These are phyloP conservation scores for Mohoua ochrocephala DNA, from an alignment of 2,113 vertebrate genomes.

Conservation along the genomic window DNA sequence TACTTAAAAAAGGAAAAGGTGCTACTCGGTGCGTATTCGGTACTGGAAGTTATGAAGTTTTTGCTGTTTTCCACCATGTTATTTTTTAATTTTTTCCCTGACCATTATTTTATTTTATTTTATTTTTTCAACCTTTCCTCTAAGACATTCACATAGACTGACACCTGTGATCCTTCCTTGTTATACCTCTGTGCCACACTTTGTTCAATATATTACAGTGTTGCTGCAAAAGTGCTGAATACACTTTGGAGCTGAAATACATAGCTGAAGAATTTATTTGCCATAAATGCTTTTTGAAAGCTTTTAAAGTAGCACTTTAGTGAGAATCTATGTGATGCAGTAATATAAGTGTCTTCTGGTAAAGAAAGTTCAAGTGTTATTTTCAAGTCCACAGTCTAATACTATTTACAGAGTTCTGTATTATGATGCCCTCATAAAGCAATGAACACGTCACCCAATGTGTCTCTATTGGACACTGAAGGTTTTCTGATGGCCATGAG, in stretches of 20 bases:
- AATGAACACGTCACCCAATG: accelerated
- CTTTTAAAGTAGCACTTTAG: background rate
- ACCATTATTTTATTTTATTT: background rate
- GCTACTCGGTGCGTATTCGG: accelerated
- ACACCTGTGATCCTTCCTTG: background rate
- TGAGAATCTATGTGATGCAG: background rate
- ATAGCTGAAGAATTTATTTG: background rate
- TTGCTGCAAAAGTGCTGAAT: background rate
- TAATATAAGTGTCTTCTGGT: background rate
- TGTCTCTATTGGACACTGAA: background rate
- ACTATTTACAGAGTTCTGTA: background rate
- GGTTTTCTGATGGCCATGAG: background rate
- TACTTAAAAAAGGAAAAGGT: background rate
- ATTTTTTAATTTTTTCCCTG: background rate
- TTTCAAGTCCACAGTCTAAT: background rate
- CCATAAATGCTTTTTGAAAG: background rate
- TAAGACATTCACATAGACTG: background rate
- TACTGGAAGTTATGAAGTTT: background rate
- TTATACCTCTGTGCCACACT: background rate
- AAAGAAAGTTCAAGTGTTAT: background rate
- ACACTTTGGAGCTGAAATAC: background rate
- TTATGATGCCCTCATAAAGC: background rate
- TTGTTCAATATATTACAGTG: background rate
- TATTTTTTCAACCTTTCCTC: background rate
- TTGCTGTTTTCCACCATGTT: background rate